Evolutionary conservation across 2,113 vertebrate genomes (phyloP).

Genomic region (Eleginops maclovinus): DNA sequence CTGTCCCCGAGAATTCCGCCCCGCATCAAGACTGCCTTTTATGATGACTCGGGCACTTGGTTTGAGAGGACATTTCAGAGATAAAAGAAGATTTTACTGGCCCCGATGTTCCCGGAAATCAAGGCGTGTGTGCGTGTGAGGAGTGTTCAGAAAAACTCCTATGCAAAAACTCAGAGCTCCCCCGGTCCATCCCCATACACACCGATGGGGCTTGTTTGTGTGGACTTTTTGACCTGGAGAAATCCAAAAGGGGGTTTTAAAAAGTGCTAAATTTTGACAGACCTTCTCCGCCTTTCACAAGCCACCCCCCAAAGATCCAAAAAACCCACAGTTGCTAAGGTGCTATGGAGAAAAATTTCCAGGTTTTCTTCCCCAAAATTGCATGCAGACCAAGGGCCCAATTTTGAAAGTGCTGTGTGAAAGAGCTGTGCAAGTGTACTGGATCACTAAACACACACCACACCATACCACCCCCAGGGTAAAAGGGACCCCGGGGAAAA

Average conservation of each 20-base stretch:
- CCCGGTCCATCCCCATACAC: slow-evolving; percentile 17
- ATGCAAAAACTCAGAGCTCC: slow-evolving; percentile 4
- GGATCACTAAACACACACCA: slow-evolving; percentile 17
- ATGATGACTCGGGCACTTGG: slow-evolving; percentile 25
- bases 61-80: slow-evolving; percentile 37
- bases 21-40: background rate
- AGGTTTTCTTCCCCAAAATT: slow-evolving; percentile 28
- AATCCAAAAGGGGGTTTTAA: background rate
- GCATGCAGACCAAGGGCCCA: slow-evolving; percentile 27
- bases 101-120: slow-evolving; percentile 38
- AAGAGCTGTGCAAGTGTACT: slow-evolving; percentile 13
- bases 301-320: slow-evolving; percentile 32
- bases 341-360: slow-evolving; percentile 15
- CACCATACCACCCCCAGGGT: background rate
- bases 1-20: background rate
- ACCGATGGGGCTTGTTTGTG: slow-evolving; percentile 14
- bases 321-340: slow-evolving; percentile 12
- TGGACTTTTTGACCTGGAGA: slow-evolving; percentile 38
- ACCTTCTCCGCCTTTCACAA: slow-evolving; percentile 21
- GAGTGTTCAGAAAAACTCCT: slow-evolving; percentile 29
- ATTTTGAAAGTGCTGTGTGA: slow-evolving; percentile 34
- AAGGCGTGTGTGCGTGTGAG: slow-evolving; percentile 47
- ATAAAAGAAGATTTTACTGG: slow-evolving; percentile 39
- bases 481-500: slow-evolving; percentile 17
- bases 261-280: slow-evolving; percentile 32